These are phyloP conservation scores for Drosophila meridiana DNA, from an alignment of 2,888 invertebrate genomes.

Conservation along the genomic window DNA sequence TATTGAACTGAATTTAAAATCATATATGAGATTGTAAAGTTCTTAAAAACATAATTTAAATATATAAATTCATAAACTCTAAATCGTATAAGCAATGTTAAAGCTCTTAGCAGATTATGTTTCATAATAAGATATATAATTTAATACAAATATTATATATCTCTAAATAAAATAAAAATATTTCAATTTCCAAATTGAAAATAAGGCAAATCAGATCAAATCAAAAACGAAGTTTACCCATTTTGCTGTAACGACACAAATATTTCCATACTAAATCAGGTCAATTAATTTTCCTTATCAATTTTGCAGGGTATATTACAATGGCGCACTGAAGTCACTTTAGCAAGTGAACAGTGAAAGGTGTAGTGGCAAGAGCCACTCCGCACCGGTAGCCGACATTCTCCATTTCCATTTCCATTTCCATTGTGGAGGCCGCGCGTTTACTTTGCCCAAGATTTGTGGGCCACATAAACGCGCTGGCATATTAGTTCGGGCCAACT, in stretches of 20 bases:
- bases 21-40: neutral
- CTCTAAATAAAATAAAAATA: too few species aligned
- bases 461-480: constrained; percentile 52
- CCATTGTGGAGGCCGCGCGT: constrained; percentile 43
- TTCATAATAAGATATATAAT: neutral
- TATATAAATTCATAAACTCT: neutral
- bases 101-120: neutral
- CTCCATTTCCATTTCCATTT: constrained; percentile 43
- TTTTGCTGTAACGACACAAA: too few species aligned
- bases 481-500: constrained; percentile 75
- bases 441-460: constrained; percentile 74
- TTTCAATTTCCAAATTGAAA: too few species aligned
- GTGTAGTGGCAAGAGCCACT: constrained; percentile 1
- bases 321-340: neutral
- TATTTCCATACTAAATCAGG: too few species aligned
- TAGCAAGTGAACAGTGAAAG: neutral
- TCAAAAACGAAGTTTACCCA: too few species aligned
- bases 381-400: constrained; percentile 35
- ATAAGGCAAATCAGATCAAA: too few species aligned
- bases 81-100: neutral
- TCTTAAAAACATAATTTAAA: neutral
- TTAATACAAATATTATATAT: too few species aligned
- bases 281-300: accelerated
- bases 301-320: constrained; percentile 26
- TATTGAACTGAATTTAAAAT: too few species aligned